phyloP scores from a whole-genome alignment of 53 echinoderm and acorn worm species.

The Mesocentrotus franciscanus region DNA sequence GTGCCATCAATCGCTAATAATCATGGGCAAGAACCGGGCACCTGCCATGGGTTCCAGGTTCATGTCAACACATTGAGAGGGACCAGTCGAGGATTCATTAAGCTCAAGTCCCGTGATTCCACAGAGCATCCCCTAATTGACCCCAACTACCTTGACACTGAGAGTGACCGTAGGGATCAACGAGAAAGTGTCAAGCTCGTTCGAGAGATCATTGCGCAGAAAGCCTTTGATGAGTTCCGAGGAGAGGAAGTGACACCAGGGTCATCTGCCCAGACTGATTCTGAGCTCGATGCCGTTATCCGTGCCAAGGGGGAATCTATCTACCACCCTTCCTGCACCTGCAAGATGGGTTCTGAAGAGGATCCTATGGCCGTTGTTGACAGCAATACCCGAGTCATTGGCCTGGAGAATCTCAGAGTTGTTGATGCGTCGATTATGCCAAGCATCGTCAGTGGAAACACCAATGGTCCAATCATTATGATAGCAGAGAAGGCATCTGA shows the following conservation, averaged over 20 bases:
- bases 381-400: conserved; percentile 79
- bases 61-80: conserved; percentile 84
- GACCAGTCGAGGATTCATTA: conserved; percentile 82
- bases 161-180: conserved; percentile 82
- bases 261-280: conserved; percentile 70
- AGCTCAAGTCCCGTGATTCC: conserved; percentile 80
- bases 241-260: conserved; percentile 84
- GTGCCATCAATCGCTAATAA: conserved; percentile 83
- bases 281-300: conserved; percentile 87
- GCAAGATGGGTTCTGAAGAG: conserved; percentile 91
- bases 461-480: conserved; percentile 95
- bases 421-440: conserved; percentile 99
- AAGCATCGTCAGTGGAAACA: conserved; percentile 88
- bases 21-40: conserved; percentile 75
- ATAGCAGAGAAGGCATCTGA: conserved; percentile 98
- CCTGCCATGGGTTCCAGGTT: conserved; percentile 88
- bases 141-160: conserved; percentile 94
- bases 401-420: conserved; percentile 84
- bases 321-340: conserved; percentile 92
- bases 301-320: conserved; percentile 72
- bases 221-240: conserved; percentile 83
- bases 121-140: conserved; percentile 85
- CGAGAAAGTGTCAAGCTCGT: conserved; percentile 79
- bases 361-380: conserved; percentile 96
- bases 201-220: conserved; percentile 84